Conservation (phyloP, 2,113 vertebrate species). For the Sapayoa aenigma region DNA sequence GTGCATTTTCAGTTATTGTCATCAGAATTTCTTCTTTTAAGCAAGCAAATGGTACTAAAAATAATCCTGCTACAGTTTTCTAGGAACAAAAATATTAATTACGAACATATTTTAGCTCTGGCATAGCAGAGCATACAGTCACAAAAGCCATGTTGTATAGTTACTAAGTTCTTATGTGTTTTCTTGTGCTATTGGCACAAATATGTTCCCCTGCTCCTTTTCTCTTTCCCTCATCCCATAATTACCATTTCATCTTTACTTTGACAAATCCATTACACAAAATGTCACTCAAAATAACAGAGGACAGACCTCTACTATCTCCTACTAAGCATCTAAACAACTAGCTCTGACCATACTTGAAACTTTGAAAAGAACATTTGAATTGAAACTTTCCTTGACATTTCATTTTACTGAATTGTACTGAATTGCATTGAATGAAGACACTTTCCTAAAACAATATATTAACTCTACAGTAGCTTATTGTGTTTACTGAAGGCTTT, state of each 20-base stretch:
- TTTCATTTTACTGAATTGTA: neutral
- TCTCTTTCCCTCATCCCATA: neutral
- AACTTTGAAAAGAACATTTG: neutral
- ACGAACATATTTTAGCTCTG: neutral
- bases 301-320: neutral
- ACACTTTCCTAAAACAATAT: neutral
- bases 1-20: accelerated
- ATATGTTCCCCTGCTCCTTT: neutral
- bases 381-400: neutral
- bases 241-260: neutral
- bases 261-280: neutral
- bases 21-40: neutral
- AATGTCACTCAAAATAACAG: neutral
- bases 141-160: accelerated
- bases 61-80: neutral
- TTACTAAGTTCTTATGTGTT: neutral
- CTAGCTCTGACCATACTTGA: neutral
- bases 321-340: neutral
- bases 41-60: neutral
- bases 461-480: neutral
- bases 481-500: neutral
- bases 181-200: neutral
- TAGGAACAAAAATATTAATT: neutral
- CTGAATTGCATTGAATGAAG: neutral
- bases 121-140: neutral